These are phyloP conservation scores for Caerostris extrusa DNA, from an alignment of 1,140 invertebrate species.

Conservation along the genomic window DNA sequence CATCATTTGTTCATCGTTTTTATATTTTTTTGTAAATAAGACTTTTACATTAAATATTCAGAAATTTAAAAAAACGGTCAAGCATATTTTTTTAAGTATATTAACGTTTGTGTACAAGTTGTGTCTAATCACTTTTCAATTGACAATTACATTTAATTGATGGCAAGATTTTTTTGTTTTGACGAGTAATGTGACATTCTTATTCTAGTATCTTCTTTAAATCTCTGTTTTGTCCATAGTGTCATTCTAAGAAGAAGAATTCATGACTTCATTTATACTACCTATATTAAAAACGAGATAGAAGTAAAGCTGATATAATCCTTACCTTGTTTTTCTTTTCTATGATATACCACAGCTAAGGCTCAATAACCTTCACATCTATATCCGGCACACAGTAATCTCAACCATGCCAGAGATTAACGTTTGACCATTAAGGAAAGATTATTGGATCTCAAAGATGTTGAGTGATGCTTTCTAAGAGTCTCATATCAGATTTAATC, in stretches of 20 bases:
- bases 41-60: too few relatives aligned
- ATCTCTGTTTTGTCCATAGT: too few relatives aligned
- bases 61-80: too few relatives aligned
- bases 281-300: not conserved
- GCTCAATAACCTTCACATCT: not conserved
- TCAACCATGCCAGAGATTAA: conserved; percentile 9
- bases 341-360: not conserved
- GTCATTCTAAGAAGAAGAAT: not conserved
- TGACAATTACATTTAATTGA: too few relatives aligned
- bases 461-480: not conserved
- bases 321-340: not conserved
- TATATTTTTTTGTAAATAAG: too few relatives aligned
- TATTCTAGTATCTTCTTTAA: not conserved
- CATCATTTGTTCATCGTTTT: too few relatives aligned
- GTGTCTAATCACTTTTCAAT: too few relatives aligned
- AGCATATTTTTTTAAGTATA: too few relatives aligned
- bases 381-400: not conserved
- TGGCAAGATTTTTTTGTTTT: too few relatives aligned
- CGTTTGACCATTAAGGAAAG: conserved; percentile 18
- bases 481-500: not conserved
- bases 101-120: too few relatives aligned
- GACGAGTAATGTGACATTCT: too few relatives aligned
- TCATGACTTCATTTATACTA: not conserved
- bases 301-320: not conserved
- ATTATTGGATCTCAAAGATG: conserved; percentile 19